Conservation (phyloP, 2,888 invertebrate species). For the Campoplex capitator region DNA sequence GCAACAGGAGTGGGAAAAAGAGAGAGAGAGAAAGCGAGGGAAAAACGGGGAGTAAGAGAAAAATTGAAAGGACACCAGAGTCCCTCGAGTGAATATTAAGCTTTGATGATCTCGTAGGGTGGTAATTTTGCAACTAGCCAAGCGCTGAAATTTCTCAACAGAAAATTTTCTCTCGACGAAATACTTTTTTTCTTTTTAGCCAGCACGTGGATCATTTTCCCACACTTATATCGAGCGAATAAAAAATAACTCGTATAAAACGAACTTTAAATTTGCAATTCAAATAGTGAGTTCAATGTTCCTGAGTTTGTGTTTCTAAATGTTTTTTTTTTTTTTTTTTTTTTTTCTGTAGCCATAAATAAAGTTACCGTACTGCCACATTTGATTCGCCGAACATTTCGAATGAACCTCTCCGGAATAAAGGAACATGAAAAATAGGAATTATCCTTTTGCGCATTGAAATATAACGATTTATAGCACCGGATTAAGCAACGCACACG, state of each 20-base stretch:
- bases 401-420: background rate
- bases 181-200: slow-evolving; percentile 21
- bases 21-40: slow-evolving; percentile 21
- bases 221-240: background rate
- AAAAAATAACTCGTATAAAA: background rate
- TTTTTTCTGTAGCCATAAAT: background rate
- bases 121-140: background rate
- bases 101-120: slow-evolving; percentile 35
- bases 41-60: background rate
- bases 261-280: background rate
- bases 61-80: slow-evolving; percentile 21
- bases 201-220: background rate
- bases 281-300: background rate
- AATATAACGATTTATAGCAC: slow-evolving; percentile 53
- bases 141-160: slow-evolving; percentile 2
- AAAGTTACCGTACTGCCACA: background rate
- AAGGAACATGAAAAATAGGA: background rate
- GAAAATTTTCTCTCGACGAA: slow-evolving; percentile 48
- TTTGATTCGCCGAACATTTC: background rate
- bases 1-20: slow-evolving; percentile 1
- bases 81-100: slow-evolving; percentile 55
- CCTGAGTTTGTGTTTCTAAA: background rate
- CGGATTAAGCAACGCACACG: slow-evolving; percentile 59
- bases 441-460: slow-evolving; percentile 37
- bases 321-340: background rate